Base-by-base conservation (phyloP, 1,140 invertebrate species). In the Bombus breviceps region DNA sequence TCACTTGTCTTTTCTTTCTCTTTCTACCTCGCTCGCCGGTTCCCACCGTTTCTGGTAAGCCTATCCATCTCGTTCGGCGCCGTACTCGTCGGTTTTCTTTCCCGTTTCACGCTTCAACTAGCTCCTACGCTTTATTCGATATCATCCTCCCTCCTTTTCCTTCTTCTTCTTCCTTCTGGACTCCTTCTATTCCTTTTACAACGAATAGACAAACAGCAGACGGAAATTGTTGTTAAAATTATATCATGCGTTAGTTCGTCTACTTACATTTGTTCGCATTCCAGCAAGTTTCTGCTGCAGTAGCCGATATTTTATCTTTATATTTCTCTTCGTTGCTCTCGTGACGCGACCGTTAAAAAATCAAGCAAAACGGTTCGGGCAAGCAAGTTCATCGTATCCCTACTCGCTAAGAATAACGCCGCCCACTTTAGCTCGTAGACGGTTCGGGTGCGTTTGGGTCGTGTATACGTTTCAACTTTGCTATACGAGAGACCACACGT, bases 261-360 rank as follows among this genome's bases (percentile, higher is more conserved):
- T 39, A 18, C 28, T 73, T 43, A 32, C 37, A 13, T 74, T 84
- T 53, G 6, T 43, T 32, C 41, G 34, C 28, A 28, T 43, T 13
- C 22, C 3, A 57, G 41, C 66, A 13, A 39, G 39, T 66, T 79
- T 66, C 32, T 68, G 9, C 32, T 39, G 34, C 10, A 34, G 41
- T 53, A 62, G 62, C 41, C 37, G 62, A 77, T 77, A 59, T 18
- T 39, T 12, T 32, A 37, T 77, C 39, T 72, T 37, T 73, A 28
- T 74, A 69, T 73, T 37, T 73, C 43, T 84, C 72, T 75, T 62
- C 66, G 76, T 74, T 39, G 32, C 47, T 77, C 39, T 68, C 41
- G 74, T 71, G 72, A 69, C 77, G 69, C 82, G 89, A 88, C 89
- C 89, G 89, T 90, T 90, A 89, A 90, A 90, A 90, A 90, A 89